Base-by-base conservation (phyloP, 37 sponge, comb jelly and placozoan species). In the Agelas oroides region DNA sequence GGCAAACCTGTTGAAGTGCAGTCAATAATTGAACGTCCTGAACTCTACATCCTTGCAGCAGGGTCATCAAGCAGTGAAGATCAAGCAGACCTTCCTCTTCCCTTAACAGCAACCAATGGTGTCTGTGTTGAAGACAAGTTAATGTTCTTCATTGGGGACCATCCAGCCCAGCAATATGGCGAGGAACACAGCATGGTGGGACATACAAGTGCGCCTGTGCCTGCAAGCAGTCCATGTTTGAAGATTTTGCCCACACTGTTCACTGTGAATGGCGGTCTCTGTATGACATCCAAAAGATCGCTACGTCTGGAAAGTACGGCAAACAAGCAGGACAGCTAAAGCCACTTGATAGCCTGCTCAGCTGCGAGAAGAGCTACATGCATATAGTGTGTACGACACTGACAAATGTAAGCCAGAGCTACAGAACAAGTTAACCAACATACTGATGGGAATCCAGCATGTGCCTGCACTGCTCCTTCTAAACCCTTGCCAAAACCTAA, bases 81-180 rank as follows among this genome's bases (percentile, higher is more conserved):
- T 18, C 84, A 84, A 23, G 67, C 76, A 27, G 16, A 33, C 28
- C 56, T 84, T 11, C 14, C 66, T 14, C 8, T 32, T 31, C 12
- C 46, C 31, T 37, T 18, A 6, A 74, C 66, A 18, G 52, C 66
- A 8, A 23, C 79, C 24, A 73, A 37, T 65, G 84, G 84, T 30
- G 25, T 84, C 36, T 1, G 59, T 38, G 59, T 82, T 5, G 59
- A 40, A 28, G 83, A 71, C 37, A 53, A 69, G 1, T 38, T 84
- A 16, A 24, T 33, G 41, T 84, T 84, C 52, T 84, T 84, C 64
- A 34, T 75, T 59, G 84, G 84, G 17, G 84, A 84, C 68, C 65
- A 84, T 35, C 73, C 73, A 23, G 84, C 84, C 28, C n/a, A n/a
- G n/a, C n/a, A n/a, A n/a, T n/a, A n/a, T n/a, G n/a, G n/a, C n/a